Evolutionary conservation across 2,113 vertebrate genomes (phyloP), one percentile per base, ranked within the genome.

Genomic region (Turdus rufiventris): DNA sequence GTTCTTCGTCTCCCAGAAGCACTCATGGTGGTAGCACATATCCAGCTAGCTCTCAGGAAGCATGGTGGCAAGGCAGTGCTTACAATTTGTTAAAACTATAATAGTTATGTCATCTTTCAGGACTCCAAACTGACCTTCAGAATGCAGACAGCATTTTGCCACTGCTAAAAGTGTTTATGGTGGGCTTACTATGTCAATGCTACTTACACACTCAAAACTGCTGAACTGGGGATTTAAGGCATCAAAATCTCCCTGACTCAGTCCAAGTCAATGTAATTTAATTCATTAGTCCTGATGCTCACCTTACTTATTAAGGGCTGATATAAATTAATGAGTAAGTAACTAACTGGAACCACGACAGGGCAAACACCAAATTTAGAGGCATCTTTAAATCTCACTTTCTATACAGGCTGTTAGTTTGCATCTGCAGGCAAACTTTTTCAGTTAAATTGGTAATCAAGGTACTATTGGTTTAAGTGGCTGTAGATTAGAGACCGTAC

Each of bases 251-350:
- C 50, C 81, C 48, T 34, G 54, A 33, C 25, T 82, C 34, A 54
- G 56, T 28, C 47, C 47, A 50, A 94, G n/a, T 72, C 84, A 87
- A 40, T 70, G 43, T 61, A 85, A 42, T 70, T 63, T 25, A 85
- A 86, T 86, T 89, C 80, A 75, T 67, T 85, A 86, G 51, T 29
- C 33, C 25, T 57, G 42, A 57, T 65, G 74, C 72, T 89, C 28
- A 50, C 67, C 73, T 91, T 48, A 57, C 45, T 71, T 87, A 79
- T 65, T 87, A 89, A 72, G 5, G 4, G 38, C 23, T 91, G 87
- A 63, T 91, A 75, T 63, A 95, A 97, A 87, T 78, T 94, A 97
- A 89, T 43, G 66, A 85, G 61, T 68, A 91, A 89, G 19, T 94
- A 91, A 93, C 74, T 73, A 81, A 54, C 58, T 38, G 87, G 42